Conservation (phyloP, 2,797 vertebrate genomes). For the Kryptopterus vitreolus region DNA sequence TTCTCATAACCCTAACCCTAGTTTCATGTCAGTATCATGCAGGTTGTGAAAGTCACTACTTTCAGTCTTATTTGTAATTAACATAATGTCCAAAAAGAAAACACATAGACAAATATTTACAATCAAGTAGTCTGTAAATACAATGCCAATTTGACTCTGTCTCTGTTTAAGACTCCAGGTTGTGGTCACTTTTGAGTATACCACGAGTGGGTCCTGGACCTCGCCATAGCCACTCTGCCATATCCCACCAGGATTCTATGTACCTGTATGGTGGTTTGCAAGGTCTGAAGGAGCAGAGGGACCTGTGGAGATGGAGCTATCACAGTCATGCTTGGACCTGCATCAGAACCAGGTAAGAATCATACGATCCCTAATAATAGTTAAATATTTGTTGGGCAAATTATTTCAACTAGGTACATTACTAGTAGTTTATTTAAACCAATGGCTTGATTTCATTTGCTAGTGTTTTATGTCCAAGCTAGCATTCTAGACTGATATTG, state of each 20-base stretch:
- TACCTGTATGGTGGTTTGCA: slow-evolving; percentile 83
- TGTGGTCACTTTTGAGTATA: slow-evolving; percentile 69
- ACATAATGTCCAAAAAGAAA: neutral
- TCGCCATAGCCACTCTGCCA: slow-evolving; percentile 80
- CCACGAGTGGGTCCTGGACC: slow-evolving; percentile 74
- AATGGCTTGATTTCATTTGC: too few relatives aligned
- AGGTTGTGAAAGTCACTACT: neutral
- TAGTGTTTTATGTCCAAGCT: neutral
- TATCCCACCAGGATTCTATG: slow-evolving; percentile 74
- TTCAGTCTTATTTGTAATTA: neutral
- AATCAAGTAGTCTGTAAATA: neutral
- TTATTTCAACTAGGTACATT: neutral
- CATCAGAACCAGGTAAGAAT: slow-evolving; percentile 77
- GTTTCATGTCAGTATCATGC: too few relatives aligned
- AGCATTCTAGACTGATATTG: neutral
- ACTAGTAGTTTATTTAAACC: too few relatives aligned
- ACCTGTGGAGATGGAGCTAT: slow-evolving; percentile 85
- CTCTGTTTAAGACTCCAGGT: slow-evolving; percentile 68
- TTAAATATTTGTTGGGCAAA: neutral
- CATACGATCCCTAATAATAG: neutral
- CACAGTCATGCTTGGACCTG: slow-evolving; percentile 71
- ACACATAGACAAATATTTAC: neutral
- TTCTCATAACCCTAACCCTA: too few relatives aligned
- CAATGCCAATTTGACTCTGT: neutral
- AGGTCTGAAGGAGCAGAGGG: slow-evolving; percentile 81